phyloP scores from a whole-genome alignment of 2,888 invertebrate genomes.

The Drosophila mulleri region DNA sequence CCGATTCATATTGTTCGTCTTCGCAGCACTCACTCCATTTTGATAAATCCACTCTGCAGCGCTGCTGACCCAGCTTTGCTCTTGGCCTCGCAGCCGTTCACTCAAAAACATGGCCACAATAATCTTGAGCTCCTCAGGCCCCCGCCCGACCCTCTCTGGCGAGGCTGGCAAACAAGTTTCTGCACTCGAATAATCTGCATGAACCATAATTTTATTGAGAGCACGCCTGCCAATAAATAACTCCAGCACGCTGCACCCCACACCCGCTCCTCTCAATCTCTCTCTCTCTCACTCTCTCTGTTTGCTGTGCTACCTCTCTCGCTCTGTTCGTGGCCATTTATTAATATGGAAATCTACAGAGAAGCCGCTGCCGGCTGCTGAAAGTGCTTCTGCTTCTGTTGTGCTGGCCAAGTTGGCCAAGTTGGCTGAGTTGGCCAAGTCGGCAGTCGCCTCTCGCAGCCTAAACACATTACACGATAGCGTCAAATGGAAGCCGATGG shows the following conservation, averaged over 20 bases:
- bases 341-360: slow-evolving; percentile 80
- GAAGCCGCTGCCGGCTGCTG: slow-evolving; percentile 59
- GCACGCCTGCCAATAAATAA: slow-evolving; percentile 80
- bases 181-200: slow-evolving; percentile 79
- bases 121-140: slow-evolving; percentile 31
- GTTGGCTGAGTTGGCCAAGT: neutral
- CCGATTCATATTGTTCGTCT: neutral
- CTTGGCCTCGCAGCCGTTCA: slow-evolving; percentile 17
- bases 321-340: slow-evolving; percentile 68
- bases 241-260: slow-evolving; percentile 40
- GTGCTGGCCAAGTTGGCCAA: slow-evolving; percentile 2
- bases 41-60: slow-evolving; percentile 61
- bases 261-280: neutral
- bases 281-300: neutral
- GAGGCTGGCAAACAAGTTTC: slow-evolving; percentile 70
- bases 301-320: slow-evolving; percentile 6
- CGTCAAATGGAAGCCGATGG: slow-evolving; percentile 75
- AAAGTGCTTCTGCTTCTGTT: slow-evolving; percentile 53
- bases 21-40: slow-evolving; percentile 57
- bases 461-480: slow-evolving; percentile 80
- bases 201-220: slow-evolving; percentile 80
- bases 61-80: slow-evolving; percentile 22
- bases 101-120: slow-evolving; percentile 64
- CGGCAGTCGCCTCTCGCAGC: slow-evolving; percentile 45
- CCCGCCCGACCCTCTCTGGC: neutral